These are phyloP conservation scores for Paramuricea clavata DNA, from an alignment of 92 coral and sea anemone genomes.

Conservation along the genomic window DNA sequence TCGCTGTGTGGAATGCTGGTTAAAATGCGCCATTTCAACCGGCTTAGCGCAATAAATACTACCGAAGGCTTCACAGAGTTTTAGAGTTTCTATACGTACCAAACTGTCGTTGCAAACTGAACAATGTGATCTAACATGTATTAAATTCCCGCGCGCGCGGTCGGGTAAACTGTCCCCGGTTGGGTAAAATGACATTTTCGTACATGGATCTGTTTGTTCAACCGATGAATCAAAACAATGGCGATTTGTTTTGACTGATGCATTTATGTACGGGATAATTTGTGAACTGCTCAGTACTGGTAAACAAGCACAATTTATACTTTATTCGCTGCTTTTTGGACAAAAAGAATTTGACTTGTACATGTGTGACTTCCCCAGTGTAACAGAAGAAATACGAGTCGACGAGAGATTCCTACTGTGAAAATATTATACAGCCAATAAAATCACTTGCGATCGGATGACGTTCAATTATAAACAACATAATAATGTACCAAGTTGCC, in stretches of 20 bases:
- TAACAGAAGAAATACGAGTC: not conserved
- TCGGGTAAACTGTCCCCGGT: not conserved
- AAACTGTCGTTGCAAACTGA: not conserved
- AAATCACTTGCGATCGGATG: not conserved
- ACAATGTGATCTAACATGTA: not conserved
- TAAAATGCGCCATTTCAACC: too few species aligned
- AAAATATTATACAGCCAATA: not conserved
- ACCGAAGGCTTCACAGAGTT: constrained; percentile 3
- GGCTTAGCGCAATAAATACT: not conserved
- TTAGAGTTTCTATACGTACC: not conserved
- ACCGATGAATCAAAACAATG: not conserved
- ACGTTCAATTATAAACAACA: not conserved
- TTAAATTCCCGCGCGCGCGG: constrained; percentile 14
- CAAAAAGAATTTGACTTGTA: not conserved
- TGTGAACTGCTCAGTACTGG: not conserved
- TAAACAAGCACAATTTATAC: not conserved
- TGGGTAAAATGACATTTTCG: not conserved
- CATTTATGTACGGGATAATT: not conserved
- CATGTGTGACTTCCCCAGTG: not conserved
- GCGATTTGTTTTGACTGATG: not conserved
- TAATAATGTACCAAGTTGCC: not conserved
- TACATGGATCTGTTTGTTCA: not conserved
- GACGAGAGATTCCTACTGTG: not conserved
- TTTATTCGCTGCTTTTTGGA: not conserved
- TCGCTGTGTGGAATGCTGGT: not conserved